Conservation (phyloP, 2,888 invertebrate genomes). For the Mythimna pallens region DNA sequence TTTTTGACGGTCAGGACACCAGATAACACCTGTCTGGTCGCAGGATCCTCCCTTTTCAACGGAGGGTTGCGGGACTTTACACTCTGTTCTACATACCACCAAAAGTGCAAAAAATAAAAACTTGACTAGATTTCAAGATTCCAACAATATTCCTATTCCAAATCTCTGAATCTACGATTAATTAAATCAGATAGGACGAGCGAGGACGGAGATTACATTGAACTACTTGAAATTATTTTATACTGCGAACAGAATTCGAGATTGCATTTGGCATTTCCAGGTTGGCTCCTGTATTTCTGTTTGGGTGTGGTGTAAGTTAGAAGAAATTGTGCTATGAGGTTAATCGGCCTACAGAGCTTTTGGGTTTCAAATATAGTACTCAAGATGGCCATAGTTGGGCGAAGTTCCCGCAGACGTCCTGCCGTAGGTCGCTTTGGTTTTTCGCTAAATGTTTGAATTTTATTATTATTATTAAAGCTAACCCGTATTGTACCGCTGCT, state of each 20-base stretch:
- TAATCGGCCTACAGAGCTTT: neutral
- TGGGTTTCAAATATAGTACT: neutral
- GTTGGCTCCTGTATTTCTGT: conserved; percentile 57
- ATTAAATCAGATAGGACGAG: conserved; percentile 50
- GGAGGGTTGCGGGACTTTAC: no score
- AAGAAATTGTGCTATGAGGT: neutral
- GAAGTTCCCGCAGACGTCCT: neutral
- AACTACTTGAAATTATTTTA: conserved; percentile 50
- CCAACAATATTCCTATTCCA: neutral
- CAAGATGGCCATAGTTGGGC: neutral
- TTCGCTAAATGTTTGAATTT: no score
- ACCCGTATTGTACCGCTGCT: no score
- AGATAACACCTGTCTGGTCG: no score
- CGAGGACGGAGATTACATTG: conserved; percentile 5
- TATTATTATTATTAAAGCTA: no score
- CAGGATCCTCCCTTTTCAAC: no score
- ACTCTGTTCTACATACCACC: no score
- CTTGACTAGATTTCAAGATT: neutral
- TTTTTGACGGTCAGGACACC: no score
- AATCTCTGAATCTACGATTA: conserved; percentile 44
- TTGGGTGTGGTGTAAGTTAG: conserved; percentile 57
- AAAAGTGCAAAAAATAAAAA: neutral
- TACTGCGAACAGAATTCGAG: conserved; percentile 48
- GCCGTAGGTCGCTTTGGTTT: no score
- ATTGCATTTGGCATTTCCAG: conserved; percentile 61